Conservation (phyloP, 2,888 invertebrate species). For the Heteropelma amictum region DNA sequence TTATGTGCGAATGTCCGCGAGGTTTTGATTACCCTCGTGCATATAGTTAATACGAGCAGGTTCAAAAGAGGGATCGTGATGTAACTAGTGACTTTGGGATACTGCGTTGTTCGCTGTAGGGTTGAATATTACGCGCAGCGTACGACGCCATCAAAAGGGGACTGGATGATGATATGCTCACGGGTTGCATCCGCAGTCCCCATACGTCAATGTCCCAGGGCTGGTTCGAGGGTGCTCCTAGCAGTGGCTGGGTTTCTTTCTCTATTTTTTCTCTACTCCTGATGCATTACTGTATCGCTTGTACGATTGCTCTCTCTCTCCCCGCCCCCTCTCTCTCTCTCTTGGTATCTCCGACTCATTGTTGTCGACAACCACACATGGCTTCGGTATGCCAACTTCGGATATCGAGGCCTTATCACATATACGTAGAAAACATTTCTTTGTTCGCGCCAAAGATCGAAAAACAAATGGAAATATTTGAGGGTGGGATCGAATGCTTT, state of each 20-base stretch:
- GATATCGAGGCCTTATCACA: conserved; percentile 42
- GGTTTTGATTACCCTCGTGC: conserved; percentile 55
- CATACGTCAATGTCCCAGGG: conserved; percentile 57
- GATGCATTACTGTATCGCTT: neutral
- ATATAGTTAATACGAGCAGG: conserved; percentile 66
- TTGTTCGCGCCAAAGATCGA: conserved; percentile 38
- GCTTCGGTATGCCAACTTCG: conserved; percentile 23
- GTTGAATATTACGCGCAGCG: conserved; percentile 32
- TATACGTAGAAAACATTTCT: conserved; percentile 37
- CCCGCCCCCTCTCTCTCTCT: neutral
- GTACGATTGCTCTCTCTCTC: conserved; percentile 1
- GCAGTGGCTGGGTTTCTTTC: neutral
- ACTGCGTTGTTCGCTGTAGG: conserved; percentile 37
- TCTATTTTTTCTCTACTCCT: neutral
- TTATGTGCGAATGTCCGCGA: conserved; percentile 39
- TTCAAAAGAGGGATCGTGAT: conserved; percentile 11
- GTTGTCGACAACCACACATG: neutral
- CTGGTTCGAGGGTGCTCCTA: conserved; percentile 41
- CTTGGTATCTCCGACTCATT: neutral
- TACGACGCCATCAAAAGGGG: conserved; percentile 34
- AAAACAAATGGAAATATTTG: conserved; percentile 44
- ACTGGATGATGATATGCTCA: conserved; percentile 44
- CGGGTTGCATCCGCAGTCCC: conserved; percentile 51
- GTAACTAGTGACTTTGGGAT: conserved; percentile 16
- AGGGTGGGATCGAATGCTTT: conserved; percentile 26